A percentile compares a stretch with the other conserved stretches of the same genome.
Conservation (phyloP, 64 coral and sea anemone species). For the Dendrophyllia cribrosa region DNA sequence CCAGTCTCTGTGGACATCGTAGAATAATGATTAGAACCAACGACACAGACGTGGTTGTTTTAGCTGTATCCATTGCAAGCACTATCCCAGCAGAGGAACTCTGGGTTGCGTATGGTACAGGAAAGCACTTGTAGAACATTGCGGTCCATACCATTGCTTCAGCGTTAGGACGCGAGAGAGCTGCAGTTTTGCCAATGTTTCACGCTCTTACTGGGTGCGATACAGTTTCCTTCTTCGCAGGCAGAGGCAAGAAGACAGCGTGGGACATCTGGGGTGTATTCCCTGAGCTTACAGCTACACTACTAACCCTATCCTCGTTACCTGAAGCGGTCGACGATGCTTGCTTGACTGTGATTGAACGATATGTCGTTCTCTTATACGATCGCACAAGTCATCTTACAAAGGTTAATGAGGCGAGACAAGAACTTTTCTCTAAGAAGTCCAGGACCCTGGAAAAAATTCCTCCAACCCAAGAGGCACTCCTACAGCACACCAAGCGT, state of each 20-base stretch:
- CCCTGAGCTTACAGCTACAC: background rate
- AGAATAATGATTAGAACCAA: slow-evolving; percentile 16
- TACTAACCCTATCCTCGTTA: background rate
- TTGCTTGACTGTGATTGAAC: background rate
- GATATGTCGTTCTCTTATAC: background rate
- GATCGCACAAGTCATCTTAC: too few species aligned
- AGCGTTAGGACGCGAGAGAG: slow-evolving; percentile 27
- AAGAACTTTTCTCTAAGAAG: slow-evolving; percentile 45
- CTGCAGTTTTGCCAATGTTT: slow-evolving; percentile 18
- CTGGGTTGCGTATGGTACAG: slow-evolving; percentile 41
- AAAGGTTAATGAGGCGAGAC: slow-evolving; percentile 25
- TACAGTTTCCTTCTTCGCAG: slow-evolving; percentile 19
- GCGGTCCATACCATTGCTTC: slow-evolving; percentile 31
- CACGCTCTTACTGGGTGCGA: slow-evolving; percentile 6
- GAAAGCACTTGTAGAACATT: background rate
- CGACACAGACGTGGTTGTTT: slow-evolving; percentile 51
- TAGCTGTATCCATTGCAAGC: slow-evolving; percentile 40
- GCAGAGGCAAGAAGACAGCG: slow-evolving; percentile 29
- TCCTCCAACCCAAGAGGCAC: slow-evolving; percentile 36
- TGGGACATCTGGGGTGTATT: background rate
- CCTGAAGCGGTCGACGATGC: background rate
- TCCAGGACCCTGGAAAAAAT: slow-evolving; percentile 43
- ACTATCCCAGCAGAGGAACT: slow-evolving; percentile 43
- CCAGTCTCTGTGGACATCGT: background rate
- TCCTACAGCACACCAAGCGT: slow-evolving; percentile 25